Evolutionary conservation across 2,888 invertebrate species (phyloP), one percentile per base, ranked within the genome.

Genomic region (Mycalesis mineus): DNA sequence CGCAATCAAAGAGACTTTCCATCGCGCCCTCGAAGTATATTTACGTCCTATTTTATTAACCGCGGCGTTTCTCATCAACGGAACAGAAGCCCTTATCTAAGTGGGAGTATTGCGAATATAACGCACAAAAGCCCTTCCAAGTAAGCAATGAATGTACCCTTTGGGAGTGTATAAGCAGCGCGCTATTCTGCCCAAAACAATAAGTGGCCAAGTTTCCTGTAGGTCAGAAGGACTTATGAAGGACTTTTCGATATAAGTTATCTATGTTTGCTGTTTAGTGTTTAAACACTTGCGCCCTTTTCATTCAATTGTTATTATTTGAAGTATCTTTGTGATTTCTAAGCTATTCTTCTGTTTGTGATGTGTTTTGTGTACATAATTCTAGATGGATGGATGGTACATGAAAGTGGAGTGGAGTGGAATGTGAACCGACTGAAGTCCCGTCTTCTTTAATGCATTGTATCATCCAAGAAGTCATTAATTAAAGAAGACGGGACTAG

Each of bases 141-240:
- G 60, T 52, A 57, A 63, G 58, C 56, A 59, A 44, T 57, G 50
- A 50, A 54, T 60, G 33, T 54, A 58, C 57, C 61, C 58, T 63
- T 63, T 63, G 61, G 61, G 59, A 54, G 50, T 53, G 54, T 51
- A 58, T 58, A 61, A 56, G 53, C 50, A 44, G 28, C 31, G 60
- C 59, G 57, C 53, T 61, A 59, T 63, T 59, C 53, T 42, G 57
- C 60, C 59, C 59, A 55, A 63, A 61, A 63, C 63, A 65, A 65
- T 63, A 59, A 65, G 56, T 61, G 40, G 31, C 42, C 48, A 54
- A 63, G 60, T 55, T 48, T 22, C 42, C 50, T 29, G 14, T 49
- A 45, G 59, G 61, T 57, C 55, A 60, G 53, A 42, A 28, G 59
- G 47, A 60, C 53, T 54, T 57, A 36, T 54, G 53, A 56, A 58